Conservation (phyloP, 2,888 invertebrate genomes). For the Spodoptera picta region DNA sequence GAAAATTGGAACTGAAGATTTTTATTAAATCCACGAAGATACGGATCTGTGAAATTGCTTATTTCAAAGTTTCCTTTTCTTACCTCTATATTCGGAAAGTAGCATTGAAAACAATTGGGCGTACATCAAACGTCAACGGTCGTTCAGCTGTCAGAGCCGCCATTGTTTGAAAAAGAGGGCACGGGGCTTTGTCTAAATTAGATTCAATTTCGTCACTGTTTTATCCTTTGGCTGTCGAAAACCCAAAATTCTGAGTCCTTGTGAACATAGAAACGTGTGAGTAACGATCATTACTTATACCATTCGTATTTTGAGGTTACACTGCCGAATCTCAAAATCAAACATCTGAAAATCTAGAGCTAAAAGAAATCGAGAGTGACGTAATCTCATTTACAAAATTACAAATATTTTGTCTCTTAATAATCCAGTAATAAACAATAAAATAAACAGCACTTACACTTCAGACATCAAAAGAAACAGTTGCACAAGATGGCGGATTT, state of each 20-base stretch:
- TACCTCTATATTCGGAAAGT: neutral
- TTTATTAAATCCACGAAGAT: neutral
- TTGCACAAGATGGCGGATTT: constrained; percentile 34
- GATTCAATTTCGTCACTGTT: neutral
- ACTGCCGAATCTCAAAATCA: neutral
- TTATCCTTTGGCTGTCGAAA: neutral
- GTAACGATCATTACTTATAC: no score
- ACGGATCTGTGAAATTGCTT: neutral
- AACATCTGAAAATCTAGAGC: no score
- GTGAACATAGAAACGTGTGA: neutral
- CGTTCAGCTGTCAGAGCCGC: constrained; percentile 2
- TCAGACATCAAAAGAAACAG: constrained; percentile 21
- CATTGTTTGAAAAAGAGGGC: neutral
- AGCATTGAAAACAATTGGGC: neutral
- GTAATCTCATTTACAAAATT: no score
- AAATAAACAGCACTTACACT: constrained; percentile 6
- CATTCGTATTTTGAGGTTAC: neutral
- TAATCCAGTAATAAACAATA: constrained; percentile 1
- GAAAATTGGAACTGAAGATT: no score
- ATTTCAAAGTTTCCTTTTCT: neutral
- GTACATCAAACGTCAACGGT: constrained; percentile 16
- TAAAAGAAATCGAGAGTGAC: no score
- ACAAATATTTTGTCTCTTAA: no score
- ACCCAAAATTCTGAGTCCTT: neutral
- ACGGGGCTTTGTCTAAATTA: neutral